Evolutionary conservation across 1,140 invertebrate genomes (phyloP).

Genomic region (Chelonus insularis): DNA sequence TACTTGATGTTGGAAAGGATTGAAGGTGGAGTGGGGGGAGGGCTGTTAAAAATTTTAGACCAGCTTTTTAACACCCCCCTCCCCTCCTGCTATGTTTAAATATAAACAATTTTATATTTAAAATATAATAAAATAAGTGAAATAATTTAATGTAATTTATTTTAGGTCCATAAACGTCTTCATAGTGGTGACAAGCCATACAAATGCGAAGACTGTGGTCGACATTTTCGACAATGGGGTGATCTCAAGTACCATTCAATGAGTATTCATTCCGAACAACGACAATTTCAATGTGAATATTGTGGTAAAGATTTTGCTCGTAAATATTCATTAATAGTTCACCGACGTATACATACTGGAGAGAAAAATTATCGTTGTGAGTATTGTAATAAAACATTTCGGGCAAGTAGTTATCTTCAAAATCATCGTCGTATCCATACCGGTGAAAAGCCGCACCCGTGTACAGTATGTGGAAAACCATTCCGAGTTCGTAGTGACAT

Average conservation of each 20-base stretch:
- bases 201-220: conserved; percentile 76
- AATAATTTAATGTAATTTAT: not conserved
- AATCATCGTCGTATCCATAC: conserved; percentile 92
- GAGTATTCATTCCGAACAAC: conserved; percentile 79
- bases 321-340: conserved; percentile 90
- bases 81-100: too few species aligned
- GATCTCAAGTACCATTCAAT: conserved; percentile 88
- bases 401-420: conserved; percentile 82
- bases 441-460: conserved; percentile 80
- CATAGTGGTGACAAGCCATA: conserved; percentile 81
- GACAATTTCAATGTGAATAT: conserved; percentile 87
- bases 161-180: conserved; percentile 70
- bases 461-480: conserved; percentile 77
- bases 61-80: not conserved
- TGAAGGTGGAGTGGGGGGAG: too few species aligned
- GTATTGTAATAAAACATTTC: conserved; percentile 80
- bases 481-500: conserved; percentile 86
- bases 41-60: too few species aligned
- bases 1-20: too few species aligned
- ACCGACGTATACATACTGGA: conserved; percentile 86
- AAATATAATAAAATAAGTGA: not conserved
- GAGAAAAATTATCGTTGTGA: conserved; percentile 89
- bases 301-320: conserved; percentile 91
- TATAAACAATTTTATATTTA: too few species aligned
- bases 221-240: conserved; percentile 82